Percentiles rank a stretch among this genome's conserved stretches.
Conservation (phyloP, 2,113 vertebrate species). For the Sebastes schlegelii region DNA sequence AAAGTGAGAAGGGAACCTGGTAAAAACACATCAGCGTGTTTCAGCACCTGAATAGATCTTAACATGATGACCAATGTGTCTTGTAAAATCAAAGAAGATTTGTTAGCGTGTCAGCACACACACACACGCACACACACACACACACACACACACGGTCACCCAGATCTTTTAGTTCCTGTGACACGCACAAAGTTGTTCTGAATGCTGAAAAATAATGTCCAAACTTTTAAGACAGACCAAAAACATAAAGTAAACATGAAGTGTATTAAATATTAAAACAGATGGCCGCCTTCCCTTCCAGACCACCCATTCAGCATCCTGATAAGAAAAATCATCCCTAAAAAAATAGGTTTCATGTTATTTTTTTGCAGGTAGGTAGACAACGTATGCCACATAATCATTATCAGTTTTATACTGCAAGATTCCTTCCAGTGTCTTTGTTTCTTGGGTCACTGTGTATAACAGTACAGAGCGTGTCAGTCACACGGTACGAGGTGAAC, state of each 20-base stretch:
- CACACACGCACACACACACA: background rate
- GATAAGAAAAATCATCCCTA: background rate
- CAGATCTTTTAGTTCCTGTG: background rate
- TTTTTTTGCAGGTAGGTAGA: background rate
- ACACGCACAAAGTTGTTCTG: background rate
- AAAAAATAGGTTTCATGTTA: background rate
- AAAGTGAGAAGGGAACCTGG: conserved; percentile 44
- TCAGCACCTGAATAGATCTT: conserved; percentile 46
- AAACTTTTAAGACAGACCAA: conserved; percentile 1
- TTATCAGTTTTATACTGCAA: background rate
- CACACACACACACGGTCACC: background rate
- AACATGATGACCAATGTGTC: conserved; percentile 46
- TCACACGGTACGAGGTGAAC: too few relatives aligned
- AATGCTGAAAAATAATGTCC: conserved; percentile 1
- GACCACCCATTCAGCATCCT: background rate
- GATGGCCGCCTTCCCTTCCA: background rate
- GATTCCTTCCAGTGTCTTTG: background rate
- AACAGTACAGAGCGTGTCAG: background rate
- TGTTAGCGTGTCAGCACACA: conserved; percentile 51
- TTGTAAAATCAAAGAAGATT: conserved; percentile 64
- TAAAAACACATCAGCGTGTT: conserved; percentile 57
- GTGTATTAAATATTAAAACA: conserved; percentile 15
- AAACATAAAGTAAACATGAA: background rate
- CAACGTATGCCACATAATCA: background rate
- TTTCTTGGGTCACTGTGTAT: background rate